phyloP scores from a whole-genome alignment of 2,888 invertebrate species.

The Xanthia icteritia region DNA sequence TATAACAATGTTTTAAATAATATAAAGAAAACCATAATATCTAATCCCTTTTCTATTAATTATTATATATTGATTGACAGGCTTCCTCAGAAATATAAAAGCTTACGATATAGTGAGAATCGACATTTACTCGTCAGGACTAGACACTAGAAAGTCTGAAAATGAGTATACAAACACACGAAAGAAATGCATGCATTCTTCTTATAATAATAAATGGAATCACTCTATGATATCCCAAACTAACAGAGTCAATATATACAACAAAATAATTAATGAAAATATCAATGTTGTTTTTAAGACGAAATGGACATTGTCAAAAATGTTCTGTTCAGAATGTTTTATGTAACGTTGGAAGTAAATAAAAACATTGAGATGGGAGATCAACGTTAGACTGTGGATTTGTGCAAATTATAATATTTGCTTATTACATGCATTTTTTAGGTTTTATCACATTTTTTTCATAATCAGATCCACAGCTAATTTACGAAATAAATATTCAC shows the following conservation, averaged over 20 bases:
- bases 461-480: slow-evolving; percentile 73
- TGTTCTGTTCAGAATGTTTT: slow-evolving; percentile 58
- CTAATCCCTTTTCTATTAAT: slow-evolving; percentile 62
- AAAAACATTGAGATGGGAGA: slow-evolving; percentile 69
- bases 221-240: slow-evolving; percentile 86
- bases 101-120: slow-evolving; percentile 87
- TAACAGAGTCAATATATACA: slow-evolving; percentile 86
- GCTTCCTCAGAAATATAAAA: slow-evolving; percentile 82
- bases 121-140: slow-evolving; percentile 86
- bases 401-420: slow-evolving; percentile 50
- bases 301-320: slow-evolving; percentile 58
- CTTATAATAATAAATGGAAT: slow-evolving; percentile 89
- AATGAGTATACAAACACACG: slow-evolving; percentile 88
- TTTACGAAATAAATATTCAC: slow-evolving; percentile 70
- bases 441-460: slow-evolving; percentile 73
- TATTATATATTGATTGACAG: slow-evolving; percentile 76
- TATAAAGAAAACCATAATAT: slow-evolving; percentile 63
- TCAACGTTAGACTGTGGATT: slow-evolving; percentile 69
- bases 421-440: slow-evolving; percentile 46
- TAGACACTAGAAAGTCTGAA: slow-evolving; percentile 88
- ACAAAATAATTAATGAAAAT: slow-evolving; percentile 69
- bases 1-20: slow-evolving; percentile 64
- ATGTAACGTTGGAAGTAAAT: slow-evolving; percentile 54
- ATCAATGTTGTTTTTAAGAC: slow-evolving; percentile 58
- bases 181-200: slow-evolving; percentile 90